Base-by-base conservation (phyloP, 2,113 vertebrate genomes). In the Muntiacus reevesi region DNA sequence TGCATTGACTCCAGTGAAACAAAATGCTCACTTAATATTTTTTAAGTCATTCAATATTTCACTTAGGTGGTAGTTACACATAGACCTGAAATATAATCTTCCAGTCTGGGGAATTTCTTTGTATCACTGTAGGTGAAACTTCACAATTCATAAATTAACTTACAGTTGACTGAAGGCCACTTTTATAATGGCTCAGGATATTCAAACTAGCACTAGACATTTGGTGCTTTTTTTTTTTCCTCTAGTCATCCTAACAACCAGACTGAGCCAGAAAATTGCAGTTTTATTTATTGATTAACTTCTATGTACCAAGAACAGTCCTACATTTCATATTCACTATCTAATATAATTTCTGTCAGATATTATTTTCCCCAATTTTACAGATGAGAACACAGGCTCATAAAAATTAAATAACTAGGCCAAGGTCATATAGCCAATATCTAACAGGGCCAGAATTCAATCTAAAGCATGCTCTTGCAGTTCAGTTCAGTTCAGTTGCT, bases 271-370 rank as follows among this genome's bases (percentile, higher is more conserved):
- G 79, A 96, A 97, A 87, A 91, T 21, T 90, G 11, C 1, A 54
- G 16, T 87, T 74, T 95, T 85, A 82, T 91, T 95, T 97, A 87
- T 92, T 98, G 54, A 87, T 91, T 94, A 97, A 59, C 19, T 60
- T 95, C 55, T 84, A n/a, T 15, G 5, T 57, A 47, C 60, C 52
- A 94, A 88, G 25, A 23, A 50, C 5, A 92, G 21, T 27, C 40
- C 12, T 81, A 57, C 27, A 87, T 93, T 98, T 94, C 87, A 94
- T 85, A 95, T 93, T 95, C 85, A 97, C 30, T 60, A 25, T 47
- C 74, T 94, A 43, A 45, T 79, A 62, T 45, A 27, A 94, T 90
- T 76, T 94, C 54, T 91, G 5, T n/a, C 81, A 91, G n/a, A 50
- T 33, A 67, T 60, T 88, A 88, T 55, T 92, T 97, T 55, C 14